Percentiles rank a stretch among this genome's conserved stretches.
Evolutionary conservation across 2,888 invertebrate genomes (phyloP).

Genomic region (Ormyrus thymus): DNA sequence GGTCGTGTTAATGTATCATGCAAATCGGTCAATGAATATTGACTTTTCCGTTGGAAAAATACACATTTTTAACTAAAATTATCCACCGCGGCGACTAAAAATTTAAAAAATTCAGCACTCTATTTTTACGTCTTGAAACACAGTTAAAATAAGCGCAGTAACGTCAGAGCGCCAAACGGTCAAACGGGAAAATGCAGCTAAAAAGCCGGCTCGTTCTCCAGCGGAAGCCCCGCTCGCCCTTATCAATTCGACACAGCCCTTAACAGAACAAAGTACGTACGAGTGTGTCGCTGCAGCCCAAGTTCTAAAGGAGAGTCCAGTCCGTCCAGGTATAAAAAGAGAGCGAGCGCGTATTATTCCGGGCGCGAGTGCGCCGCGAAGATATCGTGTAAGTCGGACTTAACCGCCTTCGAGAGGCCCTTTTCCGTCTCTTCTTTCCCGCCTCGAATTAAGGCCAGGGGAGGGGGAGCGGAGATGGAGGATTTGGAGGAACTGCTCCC

Average conservation of each 20-base stretch:
- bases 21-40: too few relatives aligned
- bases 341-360: conserved; percentile 42
- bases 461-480: conserved; percentile 9
- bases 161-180: neutral
- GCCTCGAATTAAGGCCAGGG: conserved; percentile 15
- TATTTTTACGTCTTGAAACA: too few relatives aligned
- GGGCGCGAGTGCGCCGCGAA: conserved; percentile 64
- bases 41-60: too few relatives aligned
- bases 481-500: conserved; percentile 16
- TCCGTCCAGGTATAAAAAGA: neutral
- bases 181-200: neutral
- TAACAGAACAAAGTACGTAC: conserved; percentile 48
- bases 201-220: too few relatives aligned
- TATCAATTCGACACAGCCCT: conserved; percentile 56
- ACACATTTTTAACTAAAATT: too few relatives aligned
- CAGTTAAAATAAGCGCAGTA: neutral
- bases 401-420: conserved; percentile 61
- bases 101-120: too few relatives aligned
- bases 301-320: conserved; percentile 23
- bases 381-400: conserved; percentile 74
- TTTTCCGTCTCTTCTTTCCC: conserved; percentile 20
- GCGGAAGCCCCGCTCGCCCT: neutral
- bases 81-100: too few relatives aligned
- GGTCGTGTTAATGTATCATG: too few relatives aligned
- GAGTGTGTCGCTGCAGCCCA: neutral